phyloP scores from a whole-genome alignment of 2,113 vertebrate species.

The Corythoichthys haematopterus region DNA sequence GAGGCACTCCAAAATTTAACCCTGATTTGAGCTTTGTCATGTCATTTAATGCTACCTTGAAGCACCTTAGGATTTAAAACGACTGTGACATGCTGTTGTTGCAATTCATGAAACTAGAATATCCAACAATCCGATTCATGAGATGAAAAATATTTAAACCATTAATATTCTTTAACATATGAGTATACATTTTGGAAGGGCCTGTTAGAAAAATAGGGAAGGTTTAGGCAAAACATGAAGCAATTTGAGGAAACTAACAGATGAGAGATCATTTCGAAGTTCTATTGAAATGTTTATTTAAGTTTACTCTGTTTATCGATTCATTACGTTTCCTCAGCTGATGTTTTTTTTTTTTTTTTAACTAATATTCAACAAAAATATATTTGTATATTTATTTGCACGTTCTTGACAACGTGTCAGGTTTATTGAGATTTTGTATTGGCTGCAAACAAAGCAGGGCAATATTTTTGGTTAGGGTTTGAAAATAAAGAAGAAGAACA shows the following conservation, averaged over 20 bases:
- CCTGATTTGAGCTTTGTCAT: neutral
- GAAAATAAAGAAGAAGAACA: neutral
- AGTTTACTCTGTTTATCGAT: slow-evolving; percentile 22
- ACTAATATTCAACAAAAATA: slow-evolving; percentile 5
- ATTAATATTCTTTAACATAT: neutral
- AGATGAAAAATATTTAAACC: too few relatives aligned
- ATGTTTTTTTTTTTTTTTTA: slow-evolving; percentile 22
- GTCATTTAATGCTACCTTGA: slow-evolving; percentile 1
- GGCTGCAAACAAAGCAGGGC: neutral
- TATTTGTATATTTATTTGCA: slow-evolving; percentile 21
- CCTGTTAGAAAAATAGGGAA: neutral
- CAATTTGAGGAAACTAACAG: slow-evolving; percentile 4
- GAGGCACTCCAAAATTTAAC: slow-evolving; percentile 1
- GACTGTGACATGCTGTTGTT: neutral
- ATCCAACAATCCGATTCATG: neutral
- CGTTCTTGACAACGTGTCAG: neutral
- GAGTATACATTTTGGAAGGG: neutral
- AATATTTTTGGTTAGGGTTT: neutral
- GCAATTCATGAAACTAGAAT: neutral
- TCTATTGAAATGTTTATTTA: slow-evolving; percentile 40
- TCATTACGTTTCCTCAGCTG: slow-evolving; percentile 4
- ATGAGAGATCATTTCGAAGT: slow-evolving; percentile 4
- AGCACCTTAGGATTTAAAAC: slow-evolving; percentile 7
- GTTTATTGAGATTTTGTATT: neutral
- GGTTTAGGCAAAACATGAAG: neutral